Conservation (phyloP, 2,888 invertebrate species). For the Xestia rhomboidea region DNA sequence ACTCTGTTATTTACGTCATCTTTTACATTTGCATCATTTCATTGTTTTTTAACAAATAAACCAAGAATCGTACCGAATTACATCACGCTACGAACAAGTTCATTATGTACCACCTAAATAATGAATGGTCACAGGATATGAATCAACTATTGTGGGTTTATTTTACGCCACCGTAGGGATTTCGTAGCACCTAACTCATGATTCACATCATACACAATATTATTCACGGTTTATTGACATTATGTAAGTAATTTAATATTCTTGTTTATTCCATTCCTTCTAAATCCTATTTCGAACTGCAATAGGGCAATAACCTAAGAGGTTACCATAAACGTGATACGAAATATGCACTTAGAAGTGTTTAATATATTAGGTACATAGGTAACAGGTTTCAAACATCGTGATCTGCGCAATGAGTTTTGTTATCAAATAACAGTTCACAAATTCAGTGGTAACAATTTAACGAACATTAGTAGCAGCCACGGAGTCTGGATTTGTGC, state of each 20-base stretch:
- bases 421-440: conserved; percentile 1
- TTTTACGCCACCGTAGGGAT: conserved; percentile 79
- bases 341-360: conserved; percentile 14
- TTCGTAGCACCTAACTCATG: conserved; percentile 66
- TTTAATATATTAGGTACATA: conserved; percentile 8
- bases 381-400: neutral
- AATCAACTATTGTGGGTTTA: conserved; percentile 77
- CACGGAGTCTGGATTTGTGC: no score
- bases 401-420: neutral
- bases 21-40: neutral
- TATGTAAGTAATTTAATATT: conserved; percentile 69
- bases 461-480: neutral
- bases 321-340: neutral
- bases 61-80: neutral
- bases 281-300: conserved; percentile 58
- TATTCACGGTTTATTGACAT: conserved; percentile 71
- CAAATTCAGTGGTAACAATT: neutral
- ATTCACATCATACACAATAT: conserved; percentile 68
- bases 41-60: conserved; percentile 11
- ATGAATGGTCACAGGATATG: conserved; percentile 77
- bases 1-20: neutral
- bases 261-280: conserved; percentile 64
- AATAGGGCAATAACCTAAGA: conserved; percentile 64
- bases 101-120: conserved; percentile 30
- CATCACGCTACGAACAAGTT: conserved; percentile 22